Evolutionary conservation across 2,113 vertebrate species (phyloP), one percentile per base, ranked within the genome.

Genomic region (Talpa occidentalis): DNA sequence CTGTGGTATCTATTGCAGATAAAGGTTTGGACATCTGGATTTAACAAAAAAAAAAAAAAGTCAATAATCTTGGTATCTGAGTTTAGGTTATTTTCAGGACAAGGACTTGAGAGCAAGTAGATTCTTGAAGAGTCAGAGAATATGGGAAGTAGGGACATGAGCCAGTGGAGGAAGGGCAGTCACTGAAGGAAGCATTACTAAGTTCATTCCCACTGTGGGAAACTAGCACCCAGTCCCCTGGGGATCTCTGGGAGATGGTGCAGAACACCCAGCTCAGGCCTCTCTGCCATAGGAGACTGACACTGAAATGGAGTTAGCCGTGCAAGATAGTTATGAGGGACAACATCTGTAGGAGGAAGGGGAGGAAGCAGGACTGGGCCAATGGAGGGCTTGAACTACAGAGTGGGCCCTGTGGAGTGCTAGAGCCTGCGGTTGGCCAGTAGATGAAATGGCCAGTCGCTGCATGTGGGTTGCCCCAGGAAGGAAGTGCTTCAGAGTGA

Each of bases 51-150:
- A 77, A 73, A 11, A 66, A 72, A 72, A 74, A 15, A 54, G 35
- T 81, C 56, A 32, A 12, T 42, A 40, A 77, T 76, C 62, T 35
- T 90, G 49, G 17, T 62, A 37, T 89, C 69, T 69, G 80, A 42
- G 40, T 80, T 44, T 89, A 80, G 19, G 15, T 54, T 30, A 76
- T 94, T 37, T 70, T 32, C 64, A 80, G 66, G 54, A 73, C 52
- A 66, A 72, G 24, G 54, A 24, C 76, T 79, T 52, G 54, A 76
- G n/a, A 52, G 40, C 32, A n/a, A 69, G 35, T 7, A 59, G 66
- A 77, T 87, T 77, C 81, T 40, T 88, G 79, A 62, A 93, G 44
- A 89, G 54, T 81, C 73, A n/a, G 67, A 89, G 69, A 44, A 32
- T 37, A 28, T 6, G 44, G 52, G 69, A 60, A 60, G 15, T 76